These are phyloP conservation scores for Euthynnus affinis DNA, from an alignment of 2,797 vertebrate species.

Conservation along the genomic window DNA sequence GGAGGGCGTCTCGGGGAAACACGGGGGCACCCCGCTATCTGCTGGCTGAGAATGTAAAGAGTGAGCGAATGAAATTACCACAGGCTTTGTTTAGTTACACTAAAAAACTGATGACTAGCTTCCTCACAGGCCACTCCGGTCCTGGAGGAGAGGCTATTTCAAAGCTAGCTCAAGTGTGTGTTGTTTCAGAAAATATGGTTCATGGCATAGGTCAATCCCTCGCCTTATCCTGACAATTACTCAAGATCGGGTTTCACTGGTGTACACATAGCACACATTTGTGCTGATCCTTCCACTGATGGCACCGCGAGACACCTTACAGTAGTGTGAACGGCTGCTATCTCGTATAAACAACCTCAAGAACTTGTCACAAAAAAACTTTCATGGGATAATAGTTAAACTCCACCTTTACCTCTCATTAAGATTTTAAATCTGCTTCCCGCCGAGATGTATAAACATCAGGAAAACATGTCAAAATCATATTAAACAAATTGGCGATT, in stretches of 20 bases:
- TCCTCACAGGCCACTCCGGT: slow-evolving; percentile 56
- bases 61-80: slow-evolving; percentile 66
- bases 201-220: slow-evolving; percentile 81
- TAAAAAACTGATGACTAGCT: slow-evolving; percentile 66
- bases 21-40: slow-evolving; percentile 34
- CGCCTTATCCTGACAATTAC: slow-evolving; percentile 80
- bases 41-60: slow-evolving; percentile 23
- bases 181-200: slow-evolving; percentile 82
- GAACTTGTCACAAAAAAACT: slow-evolving; percentile 27
- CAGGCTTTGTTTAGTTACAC: slow-evolving; percentile 76
- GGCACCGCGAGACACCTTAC: slow-evolving; percentile 45
- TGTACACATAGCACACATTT: slow-evolving; percentile 61
- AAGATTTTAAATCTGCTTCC: background rate
- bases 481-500: background rate
- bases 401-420: slow-evolving; percentile 5
- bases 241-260: slow-evolving; percentile 69
- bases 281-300: slow-evolving; percentile 66
- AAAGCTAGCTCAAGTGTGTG: slow-evolving; percentile 77
- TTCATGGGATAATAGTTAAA: slow-evolving; percentile 17
- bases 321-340: slow-evolving; percentile 35
- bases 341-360: slow-evolving; percentile 55
- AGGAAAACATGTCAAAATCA: background rate
- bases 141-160: slow-evolving; percentile 62
- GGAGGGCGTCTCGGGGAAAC: slow-evolving; percentile 25
- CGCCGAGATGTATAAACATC: background rate